Evolutionary conservation across 2,888 invertebrate genomes (phyloP).

Genomic region (Nymphalis c-album): DNA sequence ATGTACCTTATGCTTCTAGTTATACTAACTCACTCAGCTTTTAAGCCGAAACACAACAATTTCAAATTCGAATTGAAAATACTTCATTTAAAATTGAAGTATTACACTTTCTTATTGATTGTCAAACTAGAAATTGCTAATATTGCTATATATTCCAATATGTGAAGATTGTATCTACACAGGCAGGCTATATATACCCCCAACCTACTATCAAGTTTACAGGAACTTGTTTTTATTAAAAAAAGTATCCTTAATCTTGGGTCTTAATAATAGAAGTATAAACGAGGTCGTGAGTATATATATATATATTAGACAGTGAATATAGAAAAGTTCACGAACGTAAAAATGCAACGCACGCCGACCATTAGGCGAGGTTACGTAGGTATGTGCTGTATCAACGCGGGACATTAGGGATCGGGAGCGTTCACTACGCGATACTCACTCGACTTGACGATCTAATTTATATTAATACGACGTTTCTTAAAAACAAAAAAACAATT

Average conservation of each 20-base stretch:
- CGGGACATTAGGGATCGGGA: slow-evolving; percentile 34
- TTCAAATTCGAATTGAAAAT: too few relatives aligned
- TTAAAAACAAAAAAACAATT: neutral
- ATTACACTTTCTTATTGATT: too few relatives aligned
- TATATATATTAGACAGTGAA: neutral
- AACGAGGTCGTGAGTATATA: neutral
- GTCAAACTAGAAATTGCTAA: too few relatives aligned
- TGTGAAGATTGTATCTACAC: neutral
- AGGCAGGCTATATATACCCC: neutral
- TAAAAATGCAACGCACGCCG: slow-evolving; percentile 39
- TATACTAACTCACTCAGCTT: too few relatives aligned
- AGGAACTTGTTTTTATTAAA: neutral
- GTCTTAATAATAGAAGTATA: too few relatives aligned
- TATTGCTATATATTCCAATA: neutral
- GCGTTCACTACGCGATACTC: slow-evolving; percentile 19
- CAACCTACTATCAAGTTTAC: too few relatives aligned
- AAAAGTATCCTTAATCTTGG: too few relatives aligned
- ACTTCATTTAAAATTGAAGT: too few relatives aligned
- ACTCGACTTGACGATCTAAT: slow-evolving; percentile 10
- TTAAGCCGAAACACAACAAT: too few relatives aligned
- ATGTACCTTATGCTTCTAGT: too few relatives aligned
- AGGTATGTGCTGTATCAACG: slow-evolving; percentile 32
- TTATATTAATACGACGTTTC: neutral
- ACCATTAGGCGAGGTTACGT: slow-evolving; percentile 40
- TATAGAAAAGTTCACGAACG: slow-evolving; percentile 20